Evolutionary conservation across 2,888 invertebrate genomes (phyloP).

Genomic region (Nomada ferruginata): DNA sequence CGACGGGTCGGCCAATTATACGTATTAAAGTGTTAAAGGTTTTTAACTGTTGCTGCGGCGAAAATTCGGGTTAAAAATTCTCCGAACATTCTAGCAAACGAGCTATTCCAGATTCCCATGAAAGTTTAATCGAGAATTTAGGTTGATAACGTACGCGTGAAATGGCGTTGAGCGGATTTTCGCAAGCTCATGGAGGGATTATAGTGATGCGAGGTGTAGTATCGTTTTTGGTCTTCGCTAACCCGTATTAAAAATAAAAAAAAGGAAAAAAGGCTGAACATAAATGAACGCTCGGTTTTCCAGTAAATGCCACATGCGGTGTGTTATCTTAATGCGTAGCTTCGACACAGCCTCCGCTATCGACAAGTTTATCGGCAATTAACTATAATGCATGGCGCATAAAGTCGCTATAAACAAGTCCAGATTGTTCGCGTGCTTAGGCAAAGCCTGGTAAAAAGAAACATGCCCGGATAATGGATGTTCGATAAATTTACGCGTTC

Average conservation of each 20-base stretch:
- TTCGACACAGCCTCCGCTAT: conserved; percentile 35
- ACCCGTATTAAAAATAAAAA: conserved; percentile 9
- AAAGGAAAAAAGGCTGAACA: background rate
- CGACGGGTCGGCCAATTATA: background rate
- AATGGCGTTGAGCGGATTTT: conserved; percentile 20
- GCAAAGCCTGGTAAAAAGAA: conserved; percentile 39
- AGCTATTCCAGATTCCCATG: conserved; percentile 28
- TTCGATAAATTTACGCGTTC: conserved; percentile 34
- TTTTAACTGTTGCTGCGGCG: conserved; percentile 28
- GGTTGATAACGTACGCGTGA: conserved; percentile 53
- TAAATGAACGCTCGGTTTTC: conserved; percentile 50
- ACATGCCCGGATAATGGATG: conserved; percentile 12
- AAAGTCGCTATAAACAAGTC: conserved; percentile 41
- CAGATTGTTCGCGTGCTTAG: conserved; percentile 41
- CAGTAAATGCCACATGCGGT: conserved; percentile 24
- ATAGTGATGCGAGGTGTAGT: conserved; percentile 33
- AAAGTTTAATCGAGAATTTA: conserved; percentile 62
- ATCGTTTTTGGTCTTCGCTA: conserved; percentile 37
- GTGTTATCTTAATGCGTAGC: conserved; percentile 48
- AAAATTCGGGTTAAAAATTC: conserved; percentile 55
- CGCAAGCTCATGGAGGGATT: conserved; percentile 33
- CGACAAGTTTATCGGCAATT: conserved; percentile 60
- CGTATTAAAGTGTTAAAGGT: conserved; percentile 25
- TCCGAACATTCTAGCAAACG: conserved; percentile 34
- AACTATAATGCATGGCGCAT: conserved; percentile 45